These are phyloP conservation scores for Myotis lucifugus DNA, from an alignment of 2,113 vertebrate species.

Conservation along the genomic window DNA sequence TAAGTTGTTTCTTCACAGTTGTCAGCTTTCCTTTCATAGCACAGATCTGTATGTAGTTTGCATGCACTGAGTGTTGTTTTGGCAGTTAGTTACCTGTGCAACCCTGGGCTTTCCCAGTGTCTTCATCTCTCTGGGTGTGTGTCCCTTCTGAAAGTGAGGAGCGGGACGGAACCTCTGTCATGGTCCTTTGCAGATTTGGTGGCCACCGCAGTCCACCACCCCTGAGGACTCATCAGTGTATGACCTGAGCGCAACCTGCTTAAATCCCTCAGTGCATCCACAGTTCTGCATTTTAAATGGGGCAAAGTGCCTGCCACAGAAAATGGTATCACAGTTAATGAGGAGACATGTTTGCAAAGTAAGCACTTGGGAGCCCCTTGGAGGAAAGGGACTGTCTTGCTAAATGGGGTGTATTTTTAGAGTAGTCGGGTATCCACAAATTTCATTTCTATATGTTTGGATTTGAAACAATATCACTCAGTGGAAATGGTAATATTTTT, in stretches of 20 bases:
- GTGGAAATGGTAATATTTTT: conserved; percentile 1
- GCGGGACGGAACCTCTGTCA: background rate
- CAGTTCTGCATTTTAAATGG: conserved; percentile 65
- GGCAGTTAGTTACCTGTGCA: background rate
- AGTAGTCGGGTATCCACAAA: background rate
- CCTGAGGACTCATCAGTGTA: background rate
- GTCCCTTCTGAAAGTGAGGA: conserved; percentile 9
- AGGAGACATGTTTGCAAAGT: conserved; percentile 6
- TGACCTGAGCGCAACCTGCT: background rate
- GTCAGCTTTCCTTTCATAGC: conserved; percentile 36
- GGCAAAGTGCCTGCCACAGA: conserved; percentile 36
- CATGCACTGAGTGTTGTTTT: background rate
- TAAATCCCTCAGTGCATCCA: background rate
- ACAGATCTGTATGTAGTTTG: background rate
- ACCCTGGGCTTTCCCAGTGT: conserved; percentile 29
- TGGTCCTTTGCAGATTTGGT: background rate
- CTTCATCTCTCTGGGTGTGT: conserved; percentile 28
- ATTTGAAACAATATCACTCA: conserved; percentile 22
- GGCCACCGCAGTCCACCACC: background rate
- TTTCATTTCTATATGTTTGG: background rate
- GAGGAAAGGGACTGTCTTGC: background rate
- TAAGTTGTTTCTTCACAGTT: conserved; percentile 56
- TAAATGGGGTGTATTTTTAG: background rate
- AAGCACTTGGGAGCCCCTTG: conserved; percentile 25
- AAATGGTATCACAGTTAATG: conserved; percentile 39